Conservation (phyloP, 2,113 vertebrate genomes). For the Talpa occidentalis region DNA sequence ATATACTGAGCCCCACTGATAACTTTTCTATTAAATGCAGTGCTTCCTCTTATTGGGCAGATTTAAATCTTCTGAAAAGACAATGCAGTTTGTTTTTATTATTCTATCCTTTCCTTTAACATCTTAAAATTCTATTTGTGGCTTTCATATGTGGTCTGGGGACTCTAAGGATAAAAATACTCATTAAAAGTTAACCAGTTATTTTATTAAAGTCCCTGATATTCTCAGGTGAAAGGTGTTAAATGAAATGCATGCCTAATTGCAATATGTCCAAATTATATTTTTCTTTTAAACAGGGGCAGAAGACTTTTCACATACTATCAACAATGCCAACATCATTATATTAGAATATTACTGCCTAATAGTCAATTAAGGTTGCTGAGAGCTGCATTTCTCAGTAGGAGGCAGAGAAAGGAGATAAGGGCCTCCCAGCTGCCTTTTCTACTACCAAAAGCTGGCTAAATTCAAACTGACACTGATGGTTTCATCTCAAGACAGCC, state of each 20-base stretch:
- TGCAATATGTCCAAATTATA: neutral
- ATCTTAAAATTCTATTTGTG: neutral
- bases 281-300: constrained; percentile 16
- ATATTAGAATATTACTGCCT: neutral
- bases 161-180: neutral
- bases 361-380: neutral
- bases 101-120: neutral
- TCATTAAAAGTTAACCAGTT: neutral
- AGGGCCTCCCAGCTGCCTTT: neutral
- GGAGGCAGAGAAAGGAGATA: neutral
- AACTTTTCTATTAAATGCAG: neutral
- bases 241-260: neutral
- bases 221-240: neutral
- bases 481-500: neutral
- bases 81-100: neutral
- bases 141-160: neutral
- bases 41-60: neutral
- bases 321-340: neutral
- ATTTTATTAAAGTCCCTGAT: neutral
- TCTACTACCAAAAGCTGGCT: neutral
- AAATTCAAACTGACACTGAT: neutral
- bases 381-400: neutral
- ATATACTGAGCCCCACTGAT: too few species aligned
- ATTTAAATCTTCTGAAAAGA: neutral
- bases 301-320: neutral